Conservation (phyloP, 2,888 invertebrate genomes). For the Cabera pusaria region DNA sequence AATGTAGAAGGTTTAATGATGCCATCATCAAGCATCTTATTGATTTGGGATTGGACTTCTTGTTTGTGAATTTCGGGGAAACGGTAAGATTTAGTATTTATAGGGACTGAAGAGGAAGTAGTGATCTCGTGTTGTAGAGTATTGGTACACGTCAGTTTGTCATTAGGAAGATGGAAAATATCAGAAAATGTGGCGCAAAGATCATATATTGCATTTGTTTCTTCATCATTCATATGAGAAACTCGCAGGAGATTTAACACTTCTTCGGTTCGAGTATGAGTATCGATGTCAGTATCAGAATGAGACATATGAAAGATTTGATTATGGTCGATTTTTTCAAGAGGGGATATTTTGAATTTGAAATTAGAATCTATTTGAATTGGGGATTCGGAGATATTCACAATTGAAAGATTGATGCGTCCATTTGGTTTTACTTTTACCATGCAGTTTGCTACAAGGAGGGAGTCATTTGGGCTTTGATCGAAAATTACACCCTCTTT, state of each 20-base stretch:
- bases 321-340: not conserved
- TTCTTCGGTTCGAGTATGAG: not conserved
- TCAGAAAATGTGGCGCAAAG: constrained; percentile 2
- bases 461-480: not conserved
- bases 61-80: constrained; percentile 1
- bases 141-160: not conserved
- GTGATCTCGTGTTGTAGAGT: constrained; percentile 1
- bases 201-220: not conserved
- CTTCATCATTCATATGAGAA: constrained; percentile 1
- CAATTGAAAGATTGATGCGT: constrained; percentile 23
- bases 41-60: constrained; percentile 2
- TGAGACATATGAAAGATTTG: not conserved
- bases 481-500: constrained; percentile 18
- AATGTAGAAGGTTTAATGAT: constrained; percentile 5
- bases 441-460: constrained; percentile 26
- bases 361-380: constrained; percentile 25
- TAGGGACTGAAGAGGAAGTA: not conserved
- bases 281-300: too few species aligned
- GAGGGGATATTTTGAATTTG: constrained; percentile 2
- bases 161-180: constrained; percentile 1
- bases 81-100: constrained; percentile 3
- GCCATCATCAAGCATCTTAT: constrained; percentile 1
- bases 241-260: not conserved
- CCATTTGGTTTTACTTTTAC: constrained; percentile 23
- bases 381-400: constrained; percentile 20